Percentiles rank a stretch among this genome's conserved stretches.
These are phyloP conservation scores for Tamandua tetradactyla DNA, from an alignment of 2,797 vertebrate species.

Conservation along the genomic window DNA sequence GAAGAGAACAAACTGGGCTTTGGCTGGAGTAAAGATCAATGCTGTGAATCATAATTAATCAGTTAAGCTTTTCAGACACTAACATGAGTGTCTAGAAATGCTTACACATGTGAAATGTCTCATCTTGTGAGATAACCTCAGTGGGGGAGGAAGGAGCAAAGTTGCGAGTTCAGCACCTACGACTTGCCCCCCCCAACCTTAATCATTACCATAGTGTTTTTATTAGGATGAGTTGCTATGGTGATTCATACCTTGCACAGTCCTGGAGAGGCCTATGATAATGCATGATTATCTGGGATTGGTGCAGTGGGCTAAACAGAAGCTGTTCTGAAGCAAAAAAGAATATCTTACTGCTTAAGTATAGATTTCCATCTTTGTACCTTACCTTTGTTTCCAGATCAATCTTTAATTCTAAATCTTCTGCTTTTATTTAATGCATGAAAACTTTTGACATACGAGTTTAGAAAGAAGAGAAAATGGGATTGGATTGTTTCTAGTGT, in stretches of 20 bases:
- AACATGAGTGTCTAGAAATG: conserved; percentile 20
- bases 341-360: conserved; percentile 13
- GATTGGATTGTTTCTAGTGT: not conserved
- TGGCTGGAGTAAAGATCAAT: not conserved
- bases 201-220: conserved; percentile 35
- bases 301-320: not conserved
- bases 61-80: not conserved
- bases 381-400: conserved; percentile 31
- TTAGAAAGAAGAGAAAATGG: conserved; percentile 21
- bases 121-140: not conserved
- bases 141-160: not conserved
- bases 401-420: not conserved
- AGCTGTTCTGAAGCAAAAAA: conserved; percentile 15
- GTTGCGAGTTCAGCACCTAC: not conserved
- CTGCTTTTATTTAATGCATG: not conserved
- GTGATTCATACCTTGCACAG: not conserved
- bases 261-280: conserved; percentile 1
- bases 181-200: not conserved
- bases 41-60: conserved; percentile 1
- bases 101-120: conserved; percentile 44
- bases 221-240: conserved; percentile 40
- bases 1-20: conserved; percentile 17
- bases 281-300: conserved; percentile 12
- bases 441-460: not conserved
- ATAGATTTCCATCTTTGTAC: not conserved